Percentiles rank a stretch among this genome's conserved stretches.
These are phyloP conservation scores for Octonoba sinensis DNA, from an alignment of 2,888 invertebrate genomes.

Conservation along the genomic window DNA sequence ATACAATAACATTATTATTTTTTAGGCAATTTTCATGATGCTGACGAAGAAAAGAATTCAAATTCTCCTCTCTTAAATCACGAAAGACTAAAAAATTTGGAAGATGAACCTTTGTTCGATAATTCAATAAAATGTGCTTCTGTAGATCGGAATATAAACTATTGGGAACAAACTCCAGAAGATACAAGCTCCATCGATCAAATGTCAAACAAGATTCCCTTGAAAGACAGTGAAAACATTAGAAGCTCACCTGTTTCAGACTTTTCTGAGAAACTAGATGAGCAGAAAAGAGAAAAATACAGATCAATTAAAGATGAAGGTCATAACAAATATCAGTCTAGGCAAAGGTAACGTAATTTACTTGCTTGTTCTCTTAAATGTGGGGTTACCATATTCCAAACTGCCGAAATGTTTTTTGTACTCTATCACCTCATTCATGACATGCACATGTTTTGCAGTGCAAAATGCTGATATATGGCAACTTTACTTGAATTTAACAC, in stretches of 20 bases:
- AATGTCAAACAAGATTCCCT: too few relatives aligned
- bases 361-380: too few relatives aligned
- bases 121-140: too few relatives aligned
- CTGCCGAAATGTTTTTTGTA: too few relatives aligned
- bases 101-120: neutral
- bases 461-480: too few relatives aligned
- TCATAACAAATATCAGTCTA: constrained; percentile 22
- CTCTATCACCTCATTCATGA: too few relatives aligned
- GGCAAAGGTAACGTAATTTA: constrained; percentile 36
- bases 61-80: constrained; percentile 5
- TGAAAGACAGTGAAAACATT: neutral
- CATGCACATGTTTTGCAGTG: too few relatives aligned
- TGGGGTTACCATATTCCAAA: too few relatives aligned
- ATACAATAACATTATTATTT: neutral
- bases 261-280: constrained; percentile 38
- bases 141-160: too few relatives aligned
- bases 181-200: too few relatives aligned
- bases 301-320: constrained; percentile 31
- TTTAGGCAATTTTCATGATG: constrained; percentile 32
- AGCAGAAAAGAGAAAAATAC: constrained; percentile 33
- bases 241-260: constrained; percentile 24
- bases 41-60: constrained; percentile 9
- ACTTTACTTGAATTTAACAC: too few relatives aligned
- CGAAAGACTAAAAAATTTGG: constrained; percentile 15
- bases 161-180: too few relatives aligned